Conservation (phyloP, 2,113 vertebrate genomes). For the Columba livia region DNA sequence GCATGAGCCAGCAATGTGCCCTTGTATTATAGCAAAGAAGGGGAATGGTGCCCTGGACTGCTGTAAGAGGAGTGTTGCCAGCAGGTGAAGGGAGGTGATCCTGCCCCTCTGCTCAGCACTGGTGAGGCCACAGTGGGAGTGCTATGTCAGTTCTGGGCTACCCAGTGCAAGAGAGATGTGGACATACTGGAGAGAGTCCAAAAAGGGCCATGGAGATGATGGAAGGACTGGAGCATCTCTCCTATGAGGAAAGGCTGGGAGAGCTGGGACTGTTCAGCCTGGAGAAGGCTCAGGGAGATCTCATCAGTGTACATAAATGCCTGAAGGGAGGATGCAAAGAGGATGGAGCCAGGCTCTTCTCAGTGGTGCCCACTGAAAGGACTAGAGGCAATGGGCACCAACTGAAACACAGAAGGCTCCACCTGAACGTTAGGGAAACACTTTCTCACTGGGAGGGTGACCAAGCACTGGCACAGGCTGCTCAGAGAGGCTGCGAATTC, state of each 20-base stretch:
- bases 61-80: neutral
- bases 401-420: rapidly evolving
- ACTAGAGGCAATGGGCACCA: neutral
- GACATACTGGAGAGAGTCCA: too few species aligned
- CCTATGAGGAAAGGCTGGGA: neutral
- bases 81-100: neutral
- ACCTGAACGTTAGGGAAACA: neutral
- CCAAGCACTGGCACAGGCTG: neutral
- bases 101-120: neutral
- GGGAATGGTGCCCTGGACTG: neutral
- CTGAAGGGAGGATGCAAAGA: neutral
- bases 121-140: neutral
- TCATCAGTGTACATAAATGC: neutral
- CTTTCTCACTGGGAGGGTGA: neutral
- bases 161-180: neutral
- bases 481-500: neutral
- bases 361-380: neutral
- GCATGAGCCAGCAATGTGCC: neutral
- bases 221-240: neutral
- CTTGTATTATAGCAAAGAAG: neutral
- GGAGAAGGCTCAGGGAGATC: neutral
- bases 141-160: neutral
- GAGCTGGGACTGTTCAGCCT: neutral
- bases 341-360: neutral
- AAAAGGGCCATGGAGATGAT: rapidly evolving